Conservation (phyloP, 2,888 invertebrate genomes). For the Acleris cristana region DNA sequence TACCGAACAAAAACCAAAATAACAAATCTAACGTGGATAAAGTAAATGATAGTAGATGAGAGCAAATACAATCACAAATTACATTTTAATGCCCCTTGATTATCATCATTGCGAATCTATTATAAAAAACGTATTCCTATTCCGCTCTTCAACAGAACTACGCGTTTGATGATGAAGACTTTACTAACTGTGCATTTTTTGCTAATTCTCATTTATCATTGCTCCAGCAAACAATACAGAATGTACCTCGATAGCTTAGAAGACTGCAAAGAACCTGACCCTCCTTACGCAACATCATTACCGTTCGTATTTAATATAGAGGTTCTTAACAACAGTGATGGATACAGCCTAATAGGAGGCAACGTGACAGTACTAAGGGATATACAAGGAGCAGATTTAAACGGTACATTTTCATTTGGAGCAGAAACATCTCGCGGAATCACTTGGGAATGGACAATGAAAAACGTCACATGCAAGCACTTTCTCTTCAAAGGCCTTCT, state of each 20-base stretch:
- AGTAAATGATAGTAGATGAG: no score
- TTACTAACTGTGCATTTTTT: not conserved
- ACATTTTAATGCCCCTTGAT: not conserved
- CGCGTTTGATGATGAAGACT: not conserved
- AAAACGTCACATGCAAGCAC: not conserved
- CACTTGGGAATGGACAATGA: not conserved
- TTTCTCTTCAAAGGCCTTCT: no score
- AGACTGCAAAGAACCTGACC: constrained; percentile 3
- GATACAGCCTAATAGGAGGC: not conserved
- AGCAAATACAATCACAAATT: not conserved
- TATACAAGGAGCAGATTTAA: not conserved
- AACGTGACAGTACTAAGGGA: constrained; percentile 12
- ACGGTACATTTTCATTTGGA: not conserved
- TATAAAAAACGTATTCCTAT: no score
- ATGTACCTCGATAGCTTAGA: not conserved
- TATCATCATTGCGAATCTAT: not conserved
- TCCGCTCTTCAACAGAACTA: not conserved
- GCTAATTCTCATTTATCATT: not conserved
- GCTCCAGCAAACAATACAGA: constrained; percentile 8
- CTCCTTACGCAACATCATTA: constrained; percentile 3
- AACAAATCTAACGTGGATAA: not conserved
- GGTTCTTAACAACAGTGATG: not conserved
- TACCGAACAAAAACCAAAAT: not conserved
- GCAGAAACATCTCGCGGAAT: not conserved
- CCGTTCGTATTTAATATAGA: not conserved